Conservation (phyloP, 2,797 vertebrate species). For the Tapirus indicus region DNA sequence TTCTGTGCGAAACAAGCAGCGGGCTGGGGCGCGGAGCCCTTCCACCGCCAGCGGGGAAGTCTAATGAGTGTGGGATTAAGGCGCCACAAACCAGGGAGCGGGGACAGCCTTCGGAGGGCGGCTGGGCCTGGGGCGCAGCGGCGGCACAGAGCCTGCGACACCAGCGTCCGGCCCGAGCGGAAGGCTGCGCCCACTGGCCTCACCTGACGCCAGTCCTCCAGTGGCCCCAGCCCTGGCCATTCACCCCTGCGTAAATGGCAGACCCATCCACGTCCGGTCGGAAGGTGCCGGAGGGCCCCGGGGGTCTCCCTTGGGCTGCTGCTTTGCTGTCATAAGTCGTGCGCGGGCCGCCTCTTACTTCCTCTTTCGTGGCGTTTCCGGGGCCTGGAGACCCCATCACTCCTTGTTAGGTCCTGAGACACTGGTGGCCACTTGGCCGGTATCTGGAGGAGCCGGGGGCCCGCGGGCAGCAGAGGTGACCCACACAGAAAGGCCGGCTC, state of each 20-base stretch:
- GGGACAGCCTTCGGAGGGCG: background rate
- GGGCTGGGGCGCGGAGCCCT: constrained; percentile 21
- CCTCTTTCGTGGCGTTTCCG: constrained; percentile 49
- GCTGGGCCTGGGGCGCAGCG: background rate
- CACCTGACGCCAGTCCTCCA: background rate
- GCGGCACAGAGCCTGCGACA: background rate
- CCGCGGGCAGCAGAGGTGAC: background rate
- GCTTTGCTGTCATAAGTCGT: accelerated
- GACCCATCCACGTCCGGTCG: accelerated
- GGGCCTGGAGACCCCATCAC: background rate
- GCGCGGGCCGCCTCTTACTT: background rate
- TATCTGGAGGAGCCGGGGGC: background rate
- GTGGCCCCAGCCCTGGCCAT: background rate
- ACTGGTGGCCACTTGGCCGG: background rate
- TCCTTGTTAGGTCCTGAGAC: constrained; percentile 49
- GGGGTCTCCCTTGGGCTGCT: background rate
- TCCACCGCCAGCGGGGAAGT: constrained; percentile 78
- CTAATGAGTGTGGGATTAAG: constrained; percentile 85
- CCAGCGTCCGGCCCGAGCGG: background rate
- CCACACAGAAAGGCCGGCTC: accelerated
- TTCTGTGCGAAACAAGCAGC: constrained; percentile 70
- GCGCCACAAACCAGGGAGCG: constrained; percentile 71
- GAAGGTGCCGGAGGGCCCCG: background rate
- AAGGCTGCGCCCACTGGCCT: background rate
- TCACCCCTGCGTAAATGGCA: background rate